phyloP scores from a whole-genome alignment of 1,140 invertebrate genomes.

The Chironomus striatipennis region DNA sequence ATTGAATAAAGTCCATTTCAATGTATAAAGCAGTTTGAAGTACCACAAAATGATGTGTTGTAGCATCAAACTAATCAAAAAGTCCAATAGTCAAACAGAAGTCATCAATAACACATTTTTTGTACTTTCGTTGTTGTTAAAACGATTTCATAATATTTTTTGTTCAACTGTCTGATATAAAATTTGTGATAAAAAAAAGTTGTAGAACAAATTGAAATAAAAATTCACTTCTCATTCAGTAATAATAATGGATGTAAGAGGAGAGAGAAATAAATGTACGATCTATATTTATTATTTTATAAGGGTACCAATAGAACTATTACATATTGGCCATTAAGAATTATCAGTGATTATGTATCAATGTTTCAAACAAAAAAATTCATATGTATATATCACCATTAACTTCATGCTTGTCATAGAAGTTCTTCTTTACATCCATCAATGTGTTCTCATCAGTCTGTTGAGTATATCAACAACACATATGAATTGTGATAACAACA shows the following conservation, averaged over 20 bases:
- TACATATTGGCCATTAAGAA: not conserved
- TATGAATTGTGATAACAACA: not conserved
- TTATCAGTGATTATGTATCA: slow-evolving; percentile 14
- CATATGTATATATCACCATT: not conserved
- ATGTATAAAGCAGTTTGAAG: too few relatives aligned
- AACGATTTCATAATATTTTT: not conserved
- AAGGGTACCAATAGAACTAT: not conserved
- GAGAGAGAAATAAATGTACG: too few relatives aligned
- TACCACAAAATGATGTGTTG: too few relatives aligned
- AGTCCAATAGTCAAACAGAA: too few relatives aligned
- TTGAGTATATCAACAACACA: too few relatives aligned
- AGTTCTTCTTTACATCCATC: not conserved
- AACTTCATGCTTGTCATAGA: not conserved
- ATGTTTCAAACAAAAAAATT: not conserved
- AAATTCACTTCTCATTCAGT: too few relatives aligned
- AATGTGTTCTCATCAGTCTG: not conserved
- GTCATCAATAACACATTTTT: too few relatives aligned
- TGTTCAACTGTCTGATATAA: not conserved
- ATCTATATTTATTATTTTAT: not conserved
- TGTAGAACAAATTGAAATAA: too few relatives aligned
- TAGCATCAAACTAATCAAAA: too few relatives aligned
- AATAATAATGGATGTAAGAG: too few relatives aligned
- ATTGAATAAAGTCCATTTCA: too few relatives aligned
- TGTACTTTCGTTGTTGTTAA: too few relatives aligned
- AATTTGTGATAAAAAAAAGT: not conserved